phyloP scores from a whole-genome alignment of 2,797 vertebrate species.

The Epinephelus coioides region DNA sequence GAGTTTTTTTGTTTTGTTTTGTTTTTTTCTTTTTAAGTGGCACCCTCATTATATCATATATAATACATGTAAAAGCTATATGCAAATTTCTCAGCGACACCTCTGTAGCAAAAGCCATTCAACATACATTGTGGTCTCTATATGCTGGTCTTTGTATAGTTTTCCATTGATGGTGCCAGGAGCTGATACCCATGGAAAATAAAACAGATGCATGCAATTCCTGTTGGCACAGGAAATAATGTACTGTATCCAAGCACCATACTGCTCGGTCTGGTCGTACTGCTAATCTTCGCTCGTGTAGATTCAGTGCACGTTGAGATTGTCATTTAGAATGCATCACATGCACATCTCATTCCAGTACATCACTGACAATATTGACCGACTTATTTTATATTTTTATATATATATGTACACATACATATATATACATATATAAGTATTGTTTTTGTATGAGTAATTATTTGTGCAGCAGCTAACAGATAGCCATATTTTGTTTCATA shows the following conservation, averaged over 20 bases:
- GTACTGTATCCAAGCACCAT: background rate
- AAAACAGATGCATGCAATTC: too few species aligned
- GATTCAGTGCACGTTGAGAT: background rate
- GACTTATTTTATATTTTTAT: too few species aligned
- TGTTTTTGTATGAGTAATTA: too few species aligned
- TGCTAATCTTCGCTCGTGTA: background rate
- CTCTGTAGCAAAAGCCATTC: too few species aligned
- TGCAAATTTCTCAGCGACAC: background rate
- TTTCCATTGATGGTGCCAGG: background rate
- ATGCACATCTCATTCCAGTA: background rate
- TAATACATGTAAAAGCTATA: background rate
- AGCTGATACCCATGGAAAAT: background rate
- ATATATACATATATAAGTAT: too few species aligned
- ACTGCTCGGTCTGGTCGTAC: background rate
- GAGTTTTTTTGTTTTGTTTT: background rate
- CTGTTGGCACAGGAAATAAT: background rate
- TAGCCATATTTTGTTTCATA: background rate
- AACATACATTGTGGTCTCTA: background rate
- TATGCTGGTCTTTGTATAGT: background rate
- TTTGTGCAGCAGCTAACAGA: background rate
- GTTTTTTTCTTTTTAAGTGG: background rate
- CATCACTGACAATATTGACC: too few species aligned
- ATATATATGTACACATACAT: too few species aligned
- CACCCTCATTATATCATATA: background rate
- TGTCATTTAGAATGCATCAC: background rate